Base-by-base conservation (phyloP, 2,113 vertebrate genomes). In the Mola mola region DNA sequence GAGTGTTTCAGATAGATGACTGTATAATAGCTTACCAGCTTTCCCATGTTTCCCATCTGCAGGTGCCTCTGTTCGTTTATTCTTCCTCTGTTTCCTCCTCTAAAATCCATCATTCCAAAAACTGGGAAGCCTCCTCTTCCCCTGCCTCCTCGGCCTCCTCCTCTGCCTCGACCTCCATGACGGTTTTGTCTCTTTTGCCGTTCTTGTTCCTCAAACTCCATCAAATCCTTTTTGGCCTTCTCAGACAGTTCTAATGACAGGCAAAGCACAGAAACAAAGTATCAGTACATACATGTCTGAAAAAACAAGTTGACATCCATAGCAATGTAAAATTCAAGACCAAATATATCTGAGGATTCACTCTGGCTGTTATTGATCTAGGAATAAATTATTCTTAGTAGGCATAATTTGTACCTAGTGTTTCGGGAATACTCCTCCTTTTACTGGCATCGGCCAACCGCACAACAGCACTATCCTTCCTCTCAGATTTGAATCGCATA, bases 381-480 rank as follows among this genome's bases (percentile, higher is more conserved):
- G 22, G 8, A 15, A 42, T 25, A 24, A 11, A 31, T 38, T 4
- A 33, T 21, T 9, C 16, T 20, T 4, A 29, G n/a, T 29, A 50
- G 33, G 21, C 40, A 36, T 31, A 12, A 25, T 38, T 33, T 43
- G 16, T 81, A 98, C 97, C 97, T 53, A 99, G 88, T 10, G 97
- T 99, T 92, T 98, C 97, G 21, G 97, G 97, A 88, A 99, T 99
- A 87, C 96, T 95, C 79, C 96, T 94, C 61, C 95, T 92, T 81
- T 96, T 96, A 75, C 89, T 93, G 24, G 94, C 90, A 62, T 98
- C 95, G 2, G 94, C 95, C 24, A 98, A 90, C 15, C 97, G 93
- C 72, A 97, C 95, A 55, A 98, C 94, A 0, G 93, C 94, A 44
- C 92, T 92, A 71, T 98, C 96, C 74, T 98, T 99, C 66, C 97